These are phyloP conservation scores for Dasyornis broadbenti DNA, from an alignment of 2,113 vertebrate species.

Conservation along the genomic window DNA sequence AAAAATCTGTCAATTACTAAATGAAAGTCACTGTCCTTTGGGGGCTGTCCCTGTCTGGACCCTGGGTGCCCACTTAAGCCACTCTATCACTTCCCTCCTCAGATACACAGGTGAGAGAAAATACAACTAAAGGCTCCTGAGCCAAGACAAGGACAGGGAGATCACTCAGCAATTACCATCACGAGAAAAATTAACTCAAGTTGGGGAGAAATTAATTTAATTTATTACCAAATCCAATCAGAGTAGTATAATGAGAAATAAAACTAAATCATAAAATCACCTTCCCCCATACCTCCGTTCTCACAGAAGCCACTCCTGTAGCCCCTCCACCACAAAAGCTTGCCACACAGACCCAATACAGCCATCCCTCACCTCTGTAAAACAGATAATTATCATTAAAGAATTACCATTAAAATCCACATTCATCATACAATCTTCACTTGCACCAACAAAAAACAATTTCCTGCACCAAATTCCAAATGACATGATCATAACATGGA, in stretches of 20 bases:
- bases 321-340: not conserved
- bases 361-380: not conserved
- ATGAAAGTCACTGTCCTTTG: not conserved
- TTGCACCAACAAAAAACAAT: not conserved
- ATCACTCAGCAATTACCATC: not conserved
- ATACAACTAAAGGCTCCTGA: not conserved
- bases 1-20: conserved; percentile 28
- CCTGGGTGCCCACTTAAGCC: not conserved
- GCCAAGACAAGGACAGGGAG: not conserved
- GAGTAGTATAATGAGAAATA: not conserved
- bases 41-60: not conserved
- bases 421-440: not conserved
- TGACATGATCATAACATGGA: not conserved
- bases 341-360: not conserved
- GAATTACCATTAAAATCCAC: not conserved
- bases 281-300: not conserved
- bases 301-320: not conserved
- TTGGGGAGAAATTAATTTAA: not conserved
- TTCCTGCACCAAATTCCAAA: not conserved
- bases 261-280: not conserved
- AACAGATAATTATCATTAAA: not conserved
- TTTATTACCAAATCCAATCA: not conserved
- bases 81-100: not conserved
- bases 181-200: not conserved
- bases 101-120: not conserved